These are phyloP conservation scores for Plutomurus gul DNA, from an alignment of 1,140 invertebrate genomes.

Conservation along the genomic window DNA sequence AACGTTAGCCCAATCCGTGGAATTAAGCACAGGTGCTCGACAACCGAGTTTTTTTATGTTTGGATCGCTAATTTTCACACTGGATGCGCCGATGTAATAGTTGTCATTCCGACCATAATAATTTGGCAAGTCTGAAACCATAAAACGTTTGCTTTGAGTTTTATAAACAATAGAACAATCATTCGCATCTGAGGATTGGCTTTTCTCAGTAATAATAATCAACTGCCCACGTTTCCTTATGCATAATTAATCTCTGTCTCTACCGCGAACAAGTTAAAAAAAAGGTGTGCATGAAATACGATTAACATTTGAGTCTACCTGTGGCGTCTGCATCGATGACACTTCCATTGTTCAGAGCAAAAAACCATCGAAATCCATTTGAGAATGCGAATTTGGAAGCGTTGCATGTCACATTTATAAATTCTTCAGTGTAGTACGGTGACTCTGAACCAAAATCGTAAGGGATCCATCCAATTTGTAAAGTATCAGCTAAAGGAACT, in stretches of 20 bases:
- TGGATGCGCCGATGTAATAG: neutral
- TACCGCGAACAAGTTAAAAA: too few relatives aligned
- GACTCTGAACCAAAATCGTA: neutral
- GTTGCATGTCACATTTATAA: neutral
- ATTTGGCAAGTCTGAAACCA: neutral
- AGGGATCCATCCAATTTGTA: neutral
- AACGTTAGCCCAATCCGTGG: neutral
- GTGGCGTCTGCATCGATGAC: neutral
- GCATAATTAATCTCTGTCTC: too few relatives aligned
- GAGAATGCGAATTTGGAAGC: slow-evolving; percentile 3
- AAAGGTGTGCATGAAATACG: too few relatives aligned
- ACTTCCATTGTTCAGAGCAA: neutral
- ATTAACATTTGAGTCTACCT: neutral
- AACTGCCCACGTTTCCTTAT: too few relatives aligned
- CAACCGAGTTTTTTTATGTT: neutral
- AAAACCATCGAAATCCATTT: neutral
- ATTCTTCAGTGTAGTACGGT: neutral
- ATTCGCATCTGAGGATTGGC: too few relatives aligned
- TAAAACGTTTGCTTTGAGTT: neutral
- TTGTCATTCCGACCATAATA: neutral
- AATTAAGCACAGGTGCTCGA: neutral
- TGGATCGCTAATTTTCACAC: neutral
- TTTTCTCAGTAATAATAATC: too few relatives aligned
- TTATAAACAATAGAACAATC: too few relatives aligned
- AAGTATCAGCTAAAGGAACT: neutral